Evolutionary conservation across 1,140 invertebrate genomes (phyloP).

Genomic region (Spodoptera litura): DNA sequence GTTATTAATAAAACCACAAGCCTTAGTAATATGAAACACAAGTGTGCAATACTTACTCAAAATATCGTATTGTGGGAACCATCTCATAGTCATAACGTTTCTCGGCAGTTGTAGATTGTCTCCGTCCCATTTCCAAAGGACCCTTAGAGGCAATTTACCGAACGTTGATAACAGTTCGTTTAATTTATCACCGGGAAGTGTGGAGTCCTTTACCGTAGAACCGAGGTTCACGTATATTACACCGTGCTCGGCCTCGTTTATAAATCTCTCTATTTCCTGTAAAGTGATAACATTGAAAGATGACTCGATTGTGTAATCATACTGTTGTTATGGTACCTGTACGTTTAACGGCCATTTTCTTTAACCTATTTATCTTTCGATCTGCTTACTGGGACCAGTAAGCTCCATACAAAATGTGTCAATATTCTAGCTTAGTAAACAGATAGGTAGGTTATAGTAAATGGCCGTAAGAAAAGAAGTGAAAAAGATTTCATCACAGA

Average conservation of each 20-base stretch:
- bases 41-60: conserved; percentile 84
- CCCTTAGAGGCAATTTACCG: conserved; percentile 83
- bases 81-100: conserved; percentile 87
- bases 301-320: conserved; percentile 1
- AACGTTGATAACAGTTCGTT: conserved; percentile 86
- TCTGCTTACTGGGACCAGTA: too few species aligned
- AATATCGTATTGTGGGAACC: conserved; percentile 89
- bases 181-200: conserved; percentile 88
- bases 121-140: conserved; percentile 88
- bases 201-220: conserved; percentile 84
- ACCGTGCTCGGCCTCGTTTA: conserved; percentile 87
- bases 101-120: conserved; percentile 81
- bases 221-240: conserved; percentile 89
- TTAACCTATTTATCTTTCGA: too few species aligned
- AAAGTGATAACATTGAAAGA: conserved; percentile 52
- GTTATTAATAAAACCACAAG: conserved; percentile 7
- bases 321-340: background rate
- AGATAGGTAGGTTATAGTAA: too few species aligned
- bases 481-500: too few species aligned
- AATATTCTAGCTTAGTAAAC: too few species aligned
- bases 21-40: conserved; percentile 9
- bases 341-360: too few species aligned
- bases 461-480: too few species aligned
- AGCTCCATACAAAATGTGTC: too few species aligned
- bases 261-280: conserved; percentile 87